Evolutionary conservation across 2,113 vertebrate species (phyloP).

Genomic region (Polyodon spathula): DNA sequence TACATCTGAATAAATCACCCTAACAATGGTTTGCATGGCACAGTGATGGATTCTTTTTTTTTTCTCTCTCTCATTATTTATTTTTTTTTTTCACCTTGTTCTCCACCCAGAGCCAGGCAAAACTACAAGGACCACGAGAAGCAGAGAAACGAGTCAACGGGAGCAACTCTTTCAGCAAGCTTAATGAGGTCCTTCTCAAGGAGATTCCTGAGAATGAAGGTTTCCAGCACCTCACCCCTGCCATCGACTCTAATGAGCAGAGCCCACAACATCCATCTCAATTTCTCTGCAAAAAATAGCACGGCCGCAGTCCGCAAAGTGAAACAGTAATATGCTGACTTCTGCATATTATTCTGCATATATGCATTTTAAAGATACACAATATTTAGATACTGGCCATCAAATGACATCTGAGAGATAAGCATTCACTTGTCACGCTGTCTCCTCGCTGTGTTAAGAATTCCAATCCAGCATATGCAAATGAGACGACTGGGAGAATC

Average conservation of each 20-base stretch:
- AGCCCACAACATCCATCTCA: slow-evolving; percentile 11
- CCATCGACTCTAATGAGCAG: slow-evolving; percentile 27
- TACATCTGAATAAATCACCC: too few species aligned
- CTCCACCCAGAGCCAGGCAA: too few species aligned
- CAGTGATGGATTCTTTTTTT: too few species aligned
- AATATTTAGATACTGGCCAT: slow-evolving; percentile 16
- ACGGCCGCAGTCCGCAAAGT: background rate
- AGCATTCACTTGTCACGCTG: slow-evolving; percentile 12
- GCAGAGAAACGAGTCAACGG: slow-evolving; percentile 29
- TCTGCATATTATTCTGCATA: slow-evolving; percentile 20
- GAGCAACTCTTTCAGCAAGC: slow-evolving; percentile 22
- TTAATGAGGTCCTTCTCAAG: slow-evolving; percentile 29
- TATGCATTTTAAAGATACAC: slow-evolving; percentile 22
- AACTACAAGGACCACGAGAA: background rate
- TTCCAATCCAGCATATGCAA: slow-evolving; percentile 14
- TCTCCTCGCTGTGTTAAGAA: slow-evolving; percentile 6
- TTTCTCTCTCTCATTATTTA: too few species aligned
- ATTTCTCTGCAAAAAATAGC: background rate
- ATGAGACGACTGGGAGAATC: background rate
- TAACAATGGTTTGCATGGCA: too few species aligned
- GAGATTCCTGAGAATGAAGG: background rate
- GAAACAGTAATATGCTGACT: slow-evolving; percentile 11
- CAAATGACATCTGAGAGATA: slow-evolving; percentile 4
- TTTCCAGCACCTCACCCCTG: slow-evolving; percentile 26
- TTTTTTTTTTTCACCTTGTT: too few species aligned